phyloP scores from a whole-genome alignment of 2,888 invertebrate genomes.

The Cancer borealis region DNA sequence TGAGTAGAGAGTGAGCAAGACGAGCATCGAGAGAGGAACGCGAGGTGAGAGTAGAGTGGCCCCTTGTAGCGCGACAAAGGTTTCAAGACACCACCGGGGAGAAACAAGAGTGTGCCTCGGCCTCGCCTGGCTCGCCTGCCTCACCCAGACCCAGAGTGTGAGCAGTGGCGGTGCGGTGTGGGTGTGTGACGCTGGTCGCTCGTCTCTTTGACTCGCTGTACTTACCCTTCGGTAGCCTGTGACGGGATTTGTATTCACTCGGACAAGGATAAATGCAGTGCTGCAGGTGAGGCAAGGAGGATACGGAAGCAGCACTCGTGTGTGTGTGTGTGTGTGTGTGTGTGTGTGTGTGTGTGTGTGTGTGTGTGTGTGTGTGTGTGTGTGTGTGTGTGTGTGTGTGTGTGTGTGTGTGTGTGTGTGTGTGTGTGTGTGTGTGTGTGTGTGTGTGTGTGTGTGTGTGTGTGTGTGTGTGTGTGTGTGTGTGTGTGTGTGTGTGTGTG shows the following conservation, averaged over 20 bases:
- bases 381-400: neutral
- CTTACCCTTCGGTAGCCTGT: neutral
- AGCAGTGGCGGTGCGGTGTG: conserved; percentile 8
- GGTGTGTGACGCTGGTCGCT: conserved; percentile 37
- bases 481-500: conserved; percentile 38
- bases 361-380: conserved; percentile 42
- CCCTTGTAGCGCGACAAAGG: neutral
- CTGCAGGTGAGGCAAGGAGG: neutral
- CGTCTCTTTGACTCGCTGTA: neutral
- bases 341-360: conserved; percentile 31
- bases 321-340: conserved; percentile 14
- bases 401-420: conserved; percentile 41
- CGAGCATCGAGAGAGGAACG: neutral
- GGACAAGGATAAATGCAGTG: neutral
- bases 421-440: neutral
- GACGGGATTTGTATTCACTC: neutral
- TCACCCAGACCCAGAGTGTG: conserved; percentile 34
- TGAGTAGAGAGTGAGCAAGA: neutral
- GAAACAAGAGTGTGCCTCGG: conserved; percentile 33
- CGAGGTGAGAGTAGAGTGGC: neutral
- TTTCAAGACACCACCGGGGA: conserved; percentile 36
- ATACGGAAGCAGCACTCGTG: neutral
- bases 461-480: neutral
- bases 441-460: conserved; percentile 40
- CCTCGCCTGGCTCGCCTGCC: conserved; percentile 12